These are phyloP conservation scores for Lathamus discolor DNA, from an alignment of 2,113 vertebrate genomes.

Conservation along the genomic window DNA sequence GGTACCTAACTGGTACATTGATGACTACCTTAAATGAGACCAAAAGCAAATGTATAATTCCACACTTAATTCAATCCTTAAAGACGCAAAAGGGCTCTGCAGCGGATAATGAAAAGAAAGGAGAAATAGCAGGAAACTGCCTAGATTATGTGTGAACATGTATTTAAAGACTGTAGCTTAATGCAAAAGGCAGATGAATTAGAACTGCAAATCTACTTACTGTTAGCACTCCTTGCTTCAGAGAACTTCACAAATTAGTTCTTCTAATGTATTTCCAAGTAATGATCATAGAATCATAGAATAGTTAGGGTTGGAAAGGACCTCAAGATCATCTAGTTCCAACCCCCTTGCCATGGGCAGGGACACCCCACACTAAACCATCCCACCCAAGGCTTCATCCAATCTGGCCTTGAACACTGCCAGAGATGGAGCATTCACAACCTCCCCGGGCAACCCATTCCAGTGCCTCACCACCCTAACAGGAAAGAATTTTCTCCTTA, in stretches of 20 bases:
- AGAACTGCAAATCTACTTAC: constrained; percentile 36
- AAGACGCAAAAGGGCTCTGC: neutral
- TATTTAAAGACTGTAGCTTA: constrained; percentile 8
- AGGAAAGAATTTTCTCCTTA: too few species aligned
- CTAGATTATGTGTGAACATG: neutral
- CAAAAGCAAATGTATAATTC: constrained; percentile 12
- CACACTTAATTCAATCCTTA: neutral
- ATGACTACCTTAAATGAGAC: neutral
- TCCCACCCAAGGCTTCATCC: too few species aligned
- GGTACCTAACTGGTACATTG: neutral
- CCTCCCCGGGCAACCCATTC: too few species aligned
- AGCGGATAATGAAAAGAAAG: constrained; percentile 8
- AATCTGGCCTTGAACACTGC: too few species aligned
- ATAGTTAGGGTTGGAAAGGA: too few species aligned
- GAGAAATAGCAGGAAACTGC: neutral
- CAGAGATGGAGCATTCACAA: too few species aligned
- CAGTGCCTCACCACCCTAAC: too few species aligned
- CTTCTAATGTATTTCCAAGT: constrained; percentile 37
- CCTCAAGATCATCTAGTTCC: too few species aligned
- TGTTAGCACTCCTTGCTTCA: constrained; percentile 16
- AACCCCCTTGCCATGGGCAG: too few species aligned
- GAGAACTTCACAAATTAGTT: neutral
- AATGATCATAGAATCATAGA: neutral
- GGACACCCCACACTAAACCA: too few species aligned
- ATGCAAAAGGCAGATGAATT: constrained; percentile 33